These are phyloP conservation scores for Cataglyphis altisquamis DNA, from an alignment of 2,888 invertebrate species.

Conservation along the genomic window DNA sequence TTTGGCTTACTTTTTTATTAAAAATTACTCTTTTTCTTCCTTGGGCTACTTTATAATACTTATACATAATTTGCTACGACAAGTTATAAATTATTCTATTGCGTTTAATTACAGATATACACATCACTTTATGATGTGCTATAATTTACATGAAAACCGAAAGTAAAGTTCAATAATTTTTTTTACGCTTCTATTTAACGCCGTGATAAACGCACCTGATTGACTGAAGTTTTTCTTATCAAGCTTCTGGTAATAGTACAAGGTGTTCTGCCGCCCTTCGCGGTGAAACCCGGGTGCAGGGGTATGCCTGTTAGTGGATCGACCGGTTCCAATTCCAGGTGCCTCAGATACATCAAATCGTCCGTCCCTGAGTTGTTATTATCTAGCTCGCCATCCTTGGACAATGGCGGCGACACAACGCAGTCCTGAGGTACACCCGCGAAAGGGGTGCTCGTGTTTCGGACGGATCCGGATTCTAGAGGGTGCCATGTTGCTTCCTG, in stretches of 20 bases:
- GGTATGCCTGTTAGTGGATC: conserved; percentile 88
- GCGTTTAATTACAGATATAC: background rate
- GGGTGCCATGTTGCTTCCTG: conserved; percentile 86
- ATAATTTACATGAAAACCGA: background rate
- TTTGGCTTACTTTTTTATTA: background rate
- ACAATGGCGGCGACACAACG: conserved; percentile 81
- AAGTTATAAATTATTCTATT: background rate
- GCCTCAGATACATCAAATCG: conserved; percentile 87
- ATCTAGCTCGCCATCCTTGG: conserved; percentile 84
- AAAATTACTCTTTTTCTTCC: background rate
- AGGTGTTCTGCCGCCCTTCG: conserved; percentile 92
- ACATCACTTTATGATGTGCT: background rate
- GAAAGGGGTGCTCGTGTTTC: conserved; percentile 86
- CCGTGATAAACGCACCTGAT: conserved; percentile 77
- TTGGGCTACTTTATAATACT: background rate
- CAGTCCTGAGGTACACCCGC: conserved; percentile 82
- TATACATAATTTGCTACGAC: background rate
- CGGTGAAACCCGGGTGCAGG: conserved; percentile 86
- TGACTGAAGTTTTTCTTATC: conserved; percentile 80
- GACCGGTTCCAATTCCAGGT: conserved; percentile 93
- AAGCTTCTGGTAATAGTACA: conserved; percentile 93
- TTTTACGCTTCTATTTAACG: background rate
- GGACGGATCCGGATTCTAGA: conserved; percentile 84
- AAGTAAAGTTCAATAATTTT: background rate
- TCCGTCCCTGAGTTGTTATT: conserved; percentile 84